These are phyloP conservation scores for Habropoda laboriosa DNA, from an alignment of 1,140 invertebrate genomes.

Conservation along the genomic window DNA sequence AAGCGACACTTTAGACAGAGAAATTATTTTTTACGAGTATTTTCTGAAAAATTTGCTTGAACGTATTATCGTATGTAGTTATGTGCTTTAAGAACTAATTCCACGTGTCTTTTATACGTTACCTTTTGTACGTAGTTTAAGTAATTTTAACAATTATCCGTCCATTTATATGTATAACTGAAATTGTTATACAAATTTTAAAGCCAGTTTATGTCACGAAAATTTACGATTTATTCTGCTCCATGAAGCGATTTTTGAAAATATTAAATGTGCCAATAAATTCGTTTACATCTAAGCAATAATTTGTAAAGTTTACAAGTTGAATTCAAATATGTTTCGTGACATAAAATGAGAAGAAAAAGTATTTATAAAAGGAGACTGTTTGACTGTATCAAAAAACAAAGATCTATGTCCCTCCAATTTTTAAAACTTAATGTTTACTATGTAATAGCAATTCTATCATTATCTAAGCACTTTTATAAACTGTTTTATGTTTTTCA, in stretches of 20 bases:
- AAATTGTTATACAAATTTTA: constrained; percentile 26
- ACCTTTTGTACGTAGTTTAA: constrained; percentile 25
- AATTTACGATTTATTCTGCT: background rate
- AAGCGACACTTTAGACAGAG: background rate
- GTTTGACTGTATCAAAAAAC: background rate
- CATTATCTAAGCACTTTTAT: constrained; percentile 17
- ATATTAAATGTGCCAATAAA: background rate
- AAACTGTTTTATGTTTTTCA: constrained; percentile 46
- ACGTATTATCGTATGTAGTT: background rate
- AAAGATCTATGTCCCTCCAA: constrained; percentile 8
- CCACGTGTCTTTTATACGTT: constrained; percentile 25
- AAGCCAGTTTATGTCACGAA: background rate
- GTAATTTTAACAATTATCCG: constrained; percentile 42
- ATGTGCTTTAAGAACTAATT: background rate
- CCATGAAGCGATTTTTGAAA: no score
- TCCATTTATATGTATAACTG: constrained; percentile 51
- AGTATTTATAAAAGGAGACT: background rate
- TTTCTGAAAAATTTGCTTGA: background rate
- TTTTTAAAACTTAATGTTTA: background rate
- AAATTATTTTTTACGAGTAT: background rate
- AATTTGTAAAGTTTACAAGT: background rate
- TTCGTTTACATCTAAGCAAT: background rate
- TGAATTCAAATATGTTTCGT: background rate
- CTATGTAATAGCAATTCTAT: background rate
- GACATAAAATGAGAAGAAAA: background rate